Percentiles rank a stretch among this genome's conserved stretches.
phyloP scores from a whole-genome alignment of 2,888 invertebrate genomes.

The Cheilosia soror region DNA sequence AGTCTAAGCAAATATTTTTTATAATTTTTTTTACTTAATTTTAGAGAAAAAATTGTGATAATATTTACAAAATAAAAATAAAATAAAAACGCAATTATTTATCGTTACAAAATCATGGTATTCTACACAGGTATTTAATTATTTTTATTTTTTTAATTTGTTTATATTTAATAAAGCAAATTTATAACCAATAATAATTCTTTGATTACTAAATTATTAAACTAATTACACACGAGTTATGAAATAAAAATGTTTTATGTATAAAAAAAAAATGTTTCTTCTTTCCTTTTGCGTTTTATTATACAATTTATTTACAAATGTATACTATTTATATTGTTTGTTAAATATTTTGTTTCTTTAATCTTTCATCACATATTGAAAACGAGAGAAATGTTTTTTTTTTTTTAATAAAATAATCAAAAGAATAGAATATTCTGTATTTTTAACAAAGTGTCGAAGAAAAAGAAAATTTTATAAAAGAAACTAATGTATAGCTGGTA shows the following conservation, averaged over 20 bases:
- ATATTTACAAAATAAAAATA: slow-evolving; percentile 64
- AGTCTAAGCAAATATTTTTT: slow-evolving; percentile 10
- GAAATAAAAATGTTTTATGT: slow-evolving; percentile 42
- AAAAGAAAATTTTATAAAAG: background rate
- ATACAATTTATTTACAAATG: slow-evolving; percentile 56
- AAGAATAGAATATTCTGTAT: background rate
- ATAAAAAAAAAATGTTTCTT: slow-evolving; percentile 22
- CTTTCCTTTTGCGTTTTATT: slow-evolving; percentile 35
- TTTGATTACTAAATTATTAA: slow-evolving; percentile 57
- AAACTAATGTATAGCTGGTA: background rate
- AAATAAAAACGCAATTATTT: slow-evolving; percentile 8
- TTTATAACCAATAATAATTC: slow-evolving; percentile 41
- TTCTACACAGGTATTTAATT: background rate
- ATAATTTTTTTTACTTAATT: slow-evolving; percentile 4
- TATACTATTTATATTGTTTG: slow-evolving; percentile 29
- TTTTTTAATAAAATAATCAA: background rate
- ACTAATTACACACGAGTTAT: slow-evolving; percentile 57
- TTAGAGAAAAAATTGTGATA: slow-evolving; percentile 27
- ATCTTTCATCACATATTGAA: slow-evolving; percentile 66
- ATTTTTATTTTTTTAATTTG: slow-evolving; percentile 33
- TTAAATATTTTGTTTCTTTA: slow-evolving; percentile 38
- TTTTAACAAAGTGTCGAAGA: background rate
- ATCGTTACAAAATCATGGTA: slow-evolving; percentile 30
- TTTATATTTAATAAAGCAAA: slow-evolving; percentile 70
- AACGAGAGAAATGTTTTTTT: slow-evolving; percentile 45